phyloP scores from a whole-genome alignment of 2,888 invertebrate genomes.

The Chymomyza amoena region DNA sequence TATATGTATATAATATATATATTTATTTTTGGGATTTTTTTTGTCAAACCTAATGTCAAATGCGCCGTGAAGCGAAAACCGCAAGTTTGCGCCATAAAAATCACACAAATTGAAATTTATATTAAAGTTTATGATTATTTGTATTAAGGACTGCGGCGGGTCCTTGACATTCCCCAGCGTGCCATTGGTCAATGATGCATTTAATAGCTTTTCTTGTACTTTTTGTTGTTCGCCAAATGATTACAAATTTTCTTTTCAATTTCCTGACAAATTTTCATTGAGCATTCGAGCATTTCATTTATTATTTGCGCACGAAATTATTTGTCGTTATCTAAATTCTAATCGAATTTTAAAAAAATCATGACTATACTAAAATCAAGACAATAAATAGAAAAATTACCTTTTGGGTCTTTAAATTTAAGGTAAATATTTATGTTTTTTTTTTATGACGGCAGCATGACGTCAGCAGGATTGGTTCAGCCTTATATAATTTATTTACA shows the following conservation, averaged over 20 bases:
- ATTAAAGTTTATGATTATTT: conserved; percentile 31
- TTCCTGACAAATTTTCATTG: conserved; percentile 23
- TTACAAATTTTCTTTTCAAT: conserved; percentile 36
- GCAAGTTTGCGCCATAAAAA: conserved; percentile 23
- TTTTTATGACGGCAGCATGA: too few relatives aligned
- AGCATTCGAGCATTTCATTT: conserved; percentile 1
- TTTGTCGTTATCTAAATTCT: not conserved
- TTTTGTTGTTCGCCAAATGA: not conserved
- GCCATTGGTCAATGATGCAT: conserved; percentile 60
- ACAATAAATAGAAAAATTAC: not conserved
- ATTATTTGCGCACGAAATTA: not conserved
- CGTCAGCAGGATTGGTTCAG: too few relatives aligned
- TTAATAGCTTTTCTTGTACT: conserved; percentile 51
- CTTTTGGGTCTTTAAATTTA: conserved; percentile 14
- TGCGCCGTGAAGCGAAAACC: conserved; percentile 56
- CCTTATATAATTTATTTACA: too few relatives aligned
- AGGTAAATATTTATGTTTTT: not conserved
- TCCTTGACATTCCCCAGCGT: conserved; percentile 27
- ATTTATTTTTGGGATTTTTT: not conserved
- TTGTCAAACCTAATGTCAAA: conserved; percentile 25
- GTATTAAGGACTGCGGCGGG: not conserved
- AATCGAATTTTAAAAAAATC: conserved; percentile 20
- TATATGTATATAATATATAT: not conserved
- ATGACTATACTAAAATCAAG: conserved; percentile 40
- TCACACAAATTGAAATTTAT: conserved; percentile 32